A percentile compares a stretch with the other conserved stretches of the same genome.
phyloP scores from a whole-genome alignment of 2,797 vertebrate species.

The Zalophus californianus region DNA sequence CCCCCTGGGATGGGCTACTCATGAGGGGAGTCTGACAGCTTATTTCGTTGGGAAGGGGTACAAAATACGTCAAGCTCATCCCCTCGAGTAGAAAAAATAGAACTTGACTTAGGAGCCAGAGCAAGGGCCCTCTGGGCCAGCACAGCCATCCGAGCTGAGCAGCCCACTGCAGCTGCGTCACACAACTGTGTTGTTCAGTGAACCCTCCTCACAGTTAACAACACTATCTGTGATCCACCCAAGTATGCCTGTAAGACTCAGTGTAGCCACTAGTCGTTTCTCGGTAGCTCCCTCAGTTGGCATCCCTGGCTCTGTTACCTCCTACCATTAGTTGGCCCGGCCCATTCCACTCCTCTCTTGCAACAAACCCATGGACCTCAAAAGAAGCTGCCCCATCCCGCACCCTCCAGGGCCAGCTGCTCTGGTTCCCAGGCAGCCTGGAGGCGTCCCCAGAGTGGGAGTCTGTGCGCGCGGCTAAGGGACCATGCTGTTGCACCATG shows the following conservation, averaged over 20 bases:
- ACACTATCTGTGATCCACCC: background rate
- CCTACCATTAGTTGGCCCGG: background rate
- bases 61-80: background rate
- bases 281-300: background rate
- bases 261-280: background rate
- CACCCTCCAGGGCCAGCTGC: background rate
- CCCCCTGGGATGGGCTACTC: background rate
- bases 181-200: background rate
- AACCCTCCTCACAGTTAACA: background rate
- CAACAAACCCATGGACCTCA: background rate
- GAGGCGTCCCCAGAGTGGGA: background rate
- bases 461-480: background rate
- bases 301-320: background rate
- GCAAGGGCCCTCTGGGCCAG: background rate
- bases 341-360: background rate
- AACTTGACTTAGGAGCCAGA: background rate
- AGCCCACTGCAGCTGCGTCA: background rate
- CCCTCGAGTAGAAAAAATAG: background rate
- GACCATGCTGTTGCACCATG: fast-evolving
- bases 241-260: background rate
- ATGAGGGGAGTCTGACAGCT: background rate
- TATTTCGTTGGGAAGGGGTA: background rate
- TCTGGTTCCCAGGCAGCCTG: background rate
- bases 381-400: background rate
- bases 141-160: background rate